phyloP scores from a whole-genome alignment of 1,140 invertebrate species.

The Saxidomus purpurata region DNA sequence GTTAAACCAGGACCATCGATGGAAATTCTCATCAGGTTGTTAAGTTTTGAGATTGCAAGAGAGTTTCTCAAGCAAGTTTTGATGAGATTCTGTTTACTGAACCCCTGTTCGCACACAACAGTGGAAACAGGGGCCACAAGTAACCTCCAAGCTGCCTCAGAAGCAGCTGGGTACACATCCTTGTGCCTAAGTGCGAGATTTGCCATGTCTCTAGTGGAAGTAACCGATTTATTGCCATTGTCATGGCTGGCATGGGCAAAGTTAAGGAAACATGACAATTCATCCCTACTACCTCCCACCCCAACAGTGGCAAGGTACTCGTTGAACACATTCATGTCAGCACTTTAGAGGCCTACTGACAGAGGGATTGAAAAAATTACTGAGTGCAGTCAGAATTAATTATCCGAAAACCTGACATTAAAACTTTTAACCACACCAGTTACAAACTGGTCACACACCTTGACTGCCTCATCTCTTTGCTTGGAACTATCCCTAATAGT shows the following conservation, averaged over 20 bases:
- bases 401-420: too few relatives aligned
- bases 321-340: too few relatives aligned
- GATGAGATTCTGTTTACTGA: slow-evolving; percentile 55
- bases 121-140: slow-evolving; percentile 24
- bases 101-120: too few relatives aligned
- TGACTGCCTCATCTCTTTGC: slow-evolving; percentile 7
- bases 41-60: background rate
- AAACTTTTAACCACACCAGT: too few relatives aligned
- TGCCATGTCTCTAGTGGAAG: slow-evolving; percentile 29
- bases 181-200: slow-evolving; percentile 35
- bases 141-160: slow-evolving; percentile 29
- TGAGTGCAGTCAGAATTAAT: too few relatives aligned
- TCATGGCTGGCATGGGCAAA: too few relatives aligned
- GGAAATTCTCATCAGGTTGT: slow-evolving; percentile 28
- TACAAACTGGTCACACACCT: slow-evolving; percentile 3
- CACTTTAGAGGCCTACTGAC: slow-evolving; percentile 27
- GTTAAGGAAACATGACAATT: too few relatives aligned
- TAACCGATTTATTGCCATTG: too few relatives aligned
- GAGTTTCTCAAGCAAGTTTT: too few relatives aligned
- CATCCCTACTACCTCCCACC: too few relatives aligned
- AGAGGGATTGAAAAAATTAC: slow-evolving; percentile 29
- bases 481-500: slow-evolving; percentile 41
- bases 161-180: slow-evolving; percentile 35
- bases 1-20: background rate
- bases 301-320: too few relatives aligned